Base-by-base conservation (phyloP, 2,888 invertebrate genomes). In the Melieria picta region DNA sequence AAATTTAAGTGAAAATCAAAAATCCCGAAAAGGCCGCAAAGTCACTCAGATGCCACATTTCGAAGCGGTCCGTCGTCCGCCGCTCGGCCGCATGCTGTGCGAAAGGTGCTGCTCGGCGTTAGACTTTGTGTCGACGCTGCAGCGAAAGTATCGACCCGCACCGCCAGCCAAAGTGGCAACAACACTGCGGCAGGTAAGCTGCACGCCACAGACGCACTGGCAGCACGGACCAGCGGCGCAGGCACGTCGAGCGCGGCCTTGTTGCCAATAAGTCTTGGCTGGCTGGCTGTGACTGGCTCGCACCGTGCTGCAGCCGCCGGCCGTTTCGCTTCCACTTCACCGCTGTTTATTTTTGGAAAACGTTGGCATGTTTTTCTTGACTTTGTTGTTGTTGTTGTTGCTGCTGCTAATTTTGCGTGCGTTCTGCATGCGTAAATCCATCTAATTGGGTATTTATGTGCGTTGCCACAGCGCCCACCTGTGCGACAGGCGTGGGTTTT, bases 61-160 rank as follows among this genome's bases (percentile, higher is more conserved):
- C 30, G 30, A 30, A 30, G 30, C 30, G 30, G 30, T 30, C 30
- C 3, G 30, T 30, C 30, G 30, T 30, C 30, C 30, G 16, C 58
- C 43, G 7, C 5, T 9, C 43, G 48, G 52, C 73, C 79, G 73
- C 81, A 81, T 77, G 81, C 81, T 83, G 81, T 68, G 83, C 71
- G 50, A 69, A 75, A 77, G 77, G 75, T 73, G 73, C 3, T 72
- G 72, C 71, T 67, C 48, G 74, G 63, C 57, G 61, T 47, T 63
- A 69, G 65, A 66, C 73, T 47, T 60, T 52, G 47, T 46, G 73
- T 64, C 70, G 66, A 57, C 73, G 47, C 11, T 30, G 11, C 42
- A 42, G 5, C 30, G 16, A 56, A 13, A n/a, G 43, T 7, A 4
- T n/a, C 61, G 43, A 10, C n/a, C 47, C 16, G 42, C 9, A 4